Conservation (phyloP, 2,113 vertebrate species). For the Cyanistes caeruleus region DNA sequence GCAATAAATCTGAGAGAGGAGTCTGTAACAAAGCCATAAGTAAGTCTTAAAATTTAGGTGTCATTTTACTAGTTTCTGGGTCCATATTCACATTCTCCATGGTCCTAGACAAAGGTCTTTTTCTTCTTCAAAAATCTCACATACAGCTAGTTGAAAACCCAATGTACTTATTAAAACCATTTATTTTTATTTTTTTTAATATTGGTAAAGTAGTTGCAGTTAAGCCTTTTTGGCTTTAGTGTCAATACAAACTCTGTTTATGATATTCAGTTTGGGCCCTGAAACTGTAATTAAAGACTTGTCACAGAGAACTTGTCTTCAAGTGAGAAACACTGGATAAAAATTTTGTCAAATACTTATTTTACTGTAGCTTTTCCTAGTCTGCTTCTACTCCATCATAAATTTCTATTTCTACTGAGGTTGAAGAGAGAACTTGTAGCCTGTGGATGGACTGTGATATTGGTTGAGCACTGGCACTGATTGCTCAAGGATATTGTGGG, state of each 20-base stretch:
- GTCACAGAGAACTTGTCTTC: not conserved
- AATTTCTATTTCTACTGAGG: not conserved
- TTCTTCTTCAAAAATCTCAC: not conserved
- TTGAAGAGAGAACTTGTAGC: not conserved
- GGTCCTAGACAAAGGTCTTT: not conserved
- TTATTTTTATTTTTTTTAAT: not conserved
- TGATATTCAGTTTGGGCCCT: not conserved
- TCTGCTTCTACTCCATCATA: not conserved
- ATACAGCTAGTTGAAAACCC: not conserved
- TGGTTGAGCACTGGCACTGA: not conserved
- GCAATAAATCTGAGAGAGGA: constrained; percentile 15
- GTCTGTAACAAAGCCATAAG: constrained; percentile 3
- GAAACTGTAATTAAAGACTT: not conserved
- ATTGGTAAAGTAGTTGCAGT: not conserved
- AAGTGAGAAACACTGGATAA: not conserved
- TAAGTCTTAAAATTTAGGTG: not conserved
- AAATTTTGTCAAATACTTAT: not conserved
- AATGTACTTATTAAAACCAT: not conserved
- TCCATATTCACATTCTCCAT: not conserved
- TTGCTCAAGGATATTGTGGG: not conserved
- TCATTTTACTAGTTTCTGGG: not conserved
- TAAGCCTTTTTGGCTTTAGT: not conserved
- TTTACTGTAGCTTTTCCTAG: not conserved
- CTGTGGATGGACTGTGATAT: not conserved
- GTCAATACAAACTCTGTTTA: not conserved